Percentiles rank a stretch among this genome's conserved stretches.
Evolutionary conservation across 2,888 invertebrate genomes (phyloP).

Genomic region (Synergus japonicus): DNA sequence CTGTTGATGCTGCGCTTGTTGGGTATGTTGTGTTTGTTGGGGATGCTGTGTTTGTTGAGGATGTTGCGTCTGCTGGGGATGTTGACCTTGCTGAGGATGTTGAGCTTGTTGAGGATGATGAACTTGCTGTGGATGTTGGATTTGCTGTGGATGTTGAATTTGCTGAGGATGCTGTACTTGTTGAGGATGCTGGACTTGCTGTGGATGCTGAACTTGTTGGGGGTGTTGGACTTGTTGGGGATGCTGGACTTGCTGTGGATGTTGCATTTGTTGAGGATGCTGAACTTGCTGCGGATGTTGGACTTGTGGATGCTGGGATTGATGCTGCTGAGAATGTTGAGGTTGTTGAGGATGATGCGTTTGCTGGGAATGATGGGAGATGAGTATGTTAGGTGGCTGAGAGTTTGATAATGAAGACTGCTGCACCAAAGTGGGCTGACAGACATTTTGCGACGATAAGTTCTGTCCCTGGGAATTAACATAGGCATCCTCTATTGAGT

Average conservation of each 20-base stretch:
- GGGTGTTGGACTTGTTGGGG: conserved; percentile 35
- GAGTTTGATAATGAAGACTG: conserved; percentile 63
- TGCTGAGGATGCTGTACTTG: conserved; percentile 11
- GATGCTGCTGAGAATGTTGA: conserved; percentile 10
- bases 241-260: background rate
- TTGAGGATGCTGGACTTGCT: conserved; percentile 52
- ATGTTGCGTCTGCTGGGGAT: conserved; percentile 34
- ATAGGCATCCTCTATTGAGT: conserved; percentile 67
- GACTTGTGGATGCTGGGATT: background rate
- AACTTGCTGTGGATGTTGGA: background rate
- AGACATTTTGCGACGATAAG: conserved; percentile 67
- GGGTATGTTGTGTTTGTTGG: background rate
- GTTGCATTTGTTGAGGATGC: background rate
- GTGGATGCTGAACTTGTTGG: conserved; percentile 39
- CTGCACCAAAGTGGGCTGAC: conserved; percentile 57
- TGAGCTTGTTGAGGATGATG: conserved; percentile 45
- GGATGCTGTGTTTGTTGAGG: background rate
- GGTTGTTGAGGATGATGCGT: conserved; percentile 15
- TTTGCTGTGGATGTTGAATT: background rate
- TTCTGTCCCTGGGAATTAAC: conserved; percentile 66
- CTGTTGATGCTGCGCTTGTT: conserved; percentile 20
- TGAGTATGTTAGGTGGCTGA: conserved; percentile 69
- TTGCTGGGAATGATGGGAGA: conserved; percentile 56
- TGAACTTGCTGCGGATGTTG: background rate
- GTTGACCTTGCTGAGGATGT: conserved; percentile 24